Evolutionary conservation across 2,888 invertebrate species (phyloP).

Genomic region (Eupeodes luniger): DNA sequence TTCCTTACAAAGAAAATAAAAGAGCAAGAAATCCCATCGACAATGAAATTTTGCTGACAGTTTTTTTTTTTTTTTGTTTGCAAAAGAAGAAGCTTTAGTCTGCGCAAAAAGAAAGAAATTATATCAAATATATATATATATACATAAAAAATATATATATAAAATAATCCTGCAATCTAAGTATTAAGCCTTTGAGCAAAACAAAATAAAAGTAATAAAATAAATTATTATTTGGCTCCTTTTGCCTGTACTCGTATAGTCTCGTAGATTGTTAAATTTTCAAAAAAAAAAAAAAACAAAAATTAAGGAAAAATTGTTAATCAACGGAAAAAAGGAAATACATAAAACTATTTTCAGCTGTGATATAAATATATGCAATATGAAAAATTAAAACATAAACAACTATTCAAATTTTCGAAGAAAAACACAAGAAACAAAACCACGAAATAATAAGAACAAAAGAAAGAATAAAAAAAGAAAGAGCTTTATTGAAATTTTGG

Average conservation of each 20-base stretch:
- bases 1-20: neutral
- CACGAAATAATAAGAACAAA: neutral
- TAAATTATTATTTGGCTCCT: conserved; percentile 36
- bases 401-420: conserved; percentile 62
- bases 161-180: conserved; percentile 52
- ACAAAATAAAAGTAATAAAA: conserved; percentile 8
- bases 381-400: conserved; percentile 30
- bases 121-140: conserved; percentile 9
- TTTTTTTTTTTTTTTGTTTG: neutral
- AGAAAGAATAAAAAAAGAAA: neutral
- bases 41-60: conserved; percentile 60
- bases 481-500: conserved; percentile 56
- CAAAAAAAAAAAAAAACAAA: conserved; percentile 1
- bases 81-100: conserved; percentile 32
- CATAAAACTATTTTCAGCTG: conserved; percentile 69
- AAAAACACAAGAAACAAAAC: neutral
- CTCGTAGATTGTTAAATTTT: conserved; percentile 52
- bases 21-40: conserved; percentile 46
- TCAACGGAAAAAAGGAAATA: conserved; percentile 43
- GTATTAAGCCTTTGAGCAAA: conserved; percentile 51
- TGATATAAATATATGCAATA: conserved; percentile 74
- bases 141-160: neutral
- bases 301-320: conserved; percentile 31
- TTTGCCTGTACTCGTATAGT: conserved; percentile 16
- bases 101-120: conserved; percentile 35